phyloP scores from a whole-genome alignment of 2,888 invertebrate species.

The Eristalinus sepulchralis region DNA sequence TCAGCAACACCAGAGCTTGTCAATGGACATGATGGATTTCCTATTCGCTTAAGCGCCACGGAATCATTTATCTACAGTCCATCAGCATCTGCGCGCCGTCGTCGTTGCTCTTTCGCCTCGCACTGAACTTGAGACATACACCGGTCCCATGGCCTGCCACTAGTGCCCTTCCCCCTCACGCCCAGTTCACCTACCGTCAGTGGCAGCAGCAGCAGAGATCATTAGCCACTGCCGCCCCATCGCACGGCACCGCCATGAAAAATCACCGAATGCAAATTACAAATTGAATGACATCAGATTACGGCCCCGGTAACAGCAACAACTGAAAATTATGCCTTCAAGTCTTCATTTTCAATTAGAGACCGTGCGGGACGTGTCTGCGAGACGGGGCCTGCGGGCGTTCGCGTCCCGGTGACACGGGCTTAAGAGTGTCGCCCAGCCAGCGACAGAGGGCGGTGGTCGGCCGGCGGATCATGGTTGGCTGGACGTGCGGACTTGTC shows the following conservation, averaged over 20 bases:
- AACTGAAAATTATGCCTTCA: constrained; percentile 70
- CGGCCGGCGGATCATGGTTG: background rate
- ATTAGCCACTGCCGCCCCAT: constrained; percentile 34
- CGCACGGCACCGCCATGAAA: constrained; percentile 50
- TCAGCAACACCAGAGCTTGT: constrained; percentile 36
- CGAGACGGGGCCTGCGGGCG: background rate
- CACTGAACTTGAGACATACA: constrained; percentile 24
- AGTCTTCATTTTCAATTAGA: constrained; percentile 69
- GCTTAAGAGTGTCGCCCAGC: constrained; percentile 63
- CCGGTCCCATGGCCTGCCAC: constrained; percentile 43
- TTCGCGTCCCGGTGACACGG: constrained; percentile 54
- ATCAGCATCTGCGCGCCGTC: constrained; percentile 13
- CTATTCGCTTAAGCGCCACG: constrained; percentile 58
- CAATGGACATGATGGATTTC: constrained; percentile 62
- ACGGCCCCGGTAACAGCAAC: constrained; percentile 51
- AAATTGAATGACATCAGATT: constrained; percentile 70
- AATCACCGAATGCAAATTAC: constrained; percentile 65
- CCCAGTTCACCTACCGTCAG: background rate
- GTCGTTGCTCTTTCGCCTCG: background rate
- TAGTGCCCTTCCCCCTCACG: background rate
- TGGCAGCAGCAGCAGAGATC: constrained; percentile 7
- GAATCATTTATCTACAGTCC: constrained; percentile 59
- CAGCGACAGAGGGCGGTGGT: background rate
- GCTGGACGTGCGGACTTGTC: constrained; percentile 1
- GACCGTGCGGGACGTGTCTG: constrained; percentile 53